Conservation (phyloP, 1,140 invertebrate species). For the Bombus soroeensis region DNA sequence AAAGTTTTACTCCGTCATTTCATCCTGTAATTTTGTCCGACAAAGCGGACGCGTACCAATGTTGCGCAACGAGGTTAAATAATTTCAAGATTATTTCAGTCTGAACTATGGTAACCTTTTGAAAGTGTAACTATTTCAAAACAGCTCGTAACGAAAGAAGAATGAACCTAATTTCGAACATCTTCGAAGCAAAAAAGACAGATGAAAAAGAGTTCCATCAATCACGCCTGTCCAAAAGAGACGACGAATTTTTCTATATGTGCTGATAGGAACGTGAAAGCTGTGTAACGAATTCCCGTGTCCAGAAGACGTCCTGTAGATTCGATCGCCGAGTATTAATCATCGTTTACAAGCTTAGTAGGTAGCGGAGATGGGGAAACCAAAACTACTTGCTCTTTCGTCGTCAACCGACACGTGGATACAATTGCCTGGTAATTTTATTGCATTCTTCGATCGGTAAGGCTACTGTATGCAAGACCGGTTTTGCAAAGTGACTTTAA, state of each 20-base stretch:
- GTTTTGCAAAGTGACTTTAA: conserved; percentile 64
- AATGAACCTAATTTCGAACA: not conserved
- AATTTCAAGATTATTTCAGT: not conserved
- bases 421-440: conserved; percentile 58
- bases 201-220: not conserved
- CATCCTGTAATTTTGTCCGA: not conserved
- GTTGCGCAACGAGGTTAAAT: not conserved
- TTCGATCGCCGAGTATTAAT: conserved; percentile 10
- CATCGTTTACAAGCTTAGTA: not conserved
- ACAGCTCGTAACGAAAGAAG: not conserved
- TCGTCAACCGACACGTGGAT: conserved; percentile 36
- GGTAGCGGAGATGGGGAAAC: not conserved
- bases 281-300: not conserved
- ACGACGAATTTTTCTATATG: not conserved
- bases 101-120: not conserved
- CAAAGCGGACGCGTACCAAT: not conserved
- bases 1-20: not conserved
- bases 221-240: not conserved
- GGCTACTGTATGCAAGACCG: conserved; percentile 47
- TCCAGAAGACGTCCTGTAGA: not conserved
- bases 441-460: conserved; percentile 36
- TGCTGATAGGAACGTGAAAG: not conserved
- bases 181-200: not conserved
- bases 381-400: conserved; percentile 27
- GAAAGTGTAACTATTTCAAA: too few species aligned